Percentiles rank a stretch among this genome's conserved stretches.
phyloP scores from a whole-genome alignment of 2,113 vertebrate genomes.

The Gallinago media region DNA sequence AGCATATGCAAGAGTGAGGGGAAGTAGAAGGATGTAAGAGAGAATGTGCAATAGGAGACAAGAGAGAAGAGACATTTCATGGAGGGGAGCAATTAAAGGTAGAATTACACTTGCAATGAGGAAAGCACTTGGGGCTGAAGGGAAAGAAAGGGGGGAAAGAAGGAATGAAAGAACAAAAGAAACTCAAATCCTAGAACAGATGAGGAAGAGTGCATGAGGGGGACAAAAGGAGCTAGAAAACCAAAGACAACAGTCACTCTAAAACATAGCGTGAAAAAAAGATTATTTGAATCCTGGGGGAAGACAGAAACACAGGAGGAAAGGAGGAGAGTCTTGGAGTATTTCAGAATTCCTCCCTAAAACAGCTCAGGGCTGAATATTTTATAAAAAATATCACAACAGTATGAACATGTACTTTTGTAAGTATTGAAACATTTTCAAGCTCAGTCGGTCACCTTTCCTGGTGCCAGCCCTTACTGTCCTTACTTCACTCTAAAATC shows the following conservation, averaged over 20 bases:
- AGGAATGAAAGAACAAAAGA: background rate
- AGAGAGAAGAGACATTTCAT: background rate
- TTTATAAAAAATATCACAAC: background rate
- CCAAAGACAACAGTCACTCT: background rate
- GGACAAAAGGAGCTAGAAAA: background rate
- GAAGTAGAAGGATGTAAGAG: background rate
- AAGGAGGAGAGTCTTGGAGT: background rate
- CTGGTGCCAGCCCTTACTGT: background rate
- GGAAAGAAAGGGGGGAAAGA: background rate
- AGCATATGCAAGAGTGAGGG: accelerated
- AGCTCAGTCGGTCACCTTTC: background rate
- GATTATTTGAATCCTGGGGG: background rate
- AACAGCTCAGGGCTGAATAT: background rate
- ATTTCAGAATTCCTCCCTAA: background rate
- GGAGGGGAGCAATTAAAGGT: background rate
- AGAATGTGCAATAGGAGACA: background rate
- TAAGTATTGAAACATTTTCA: background rate
- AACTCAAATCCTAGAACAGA: background rate
- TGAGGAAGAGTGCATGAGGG: background rate
- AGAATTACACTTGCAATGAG: background rate
- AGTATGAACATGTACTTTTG: background rate
- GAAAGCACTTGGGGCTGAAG: background rate
- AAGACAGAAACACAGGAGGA: background rate
- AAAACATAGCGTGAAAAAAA: background rate
- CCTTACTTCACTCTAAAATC: background rate